Percentiles rank a stretch among this genome's conserved stretches.
phyloP scores from a whole-genome alignment of 2,113 vertebrate species.

The Aplodontia rufa region DNA sequence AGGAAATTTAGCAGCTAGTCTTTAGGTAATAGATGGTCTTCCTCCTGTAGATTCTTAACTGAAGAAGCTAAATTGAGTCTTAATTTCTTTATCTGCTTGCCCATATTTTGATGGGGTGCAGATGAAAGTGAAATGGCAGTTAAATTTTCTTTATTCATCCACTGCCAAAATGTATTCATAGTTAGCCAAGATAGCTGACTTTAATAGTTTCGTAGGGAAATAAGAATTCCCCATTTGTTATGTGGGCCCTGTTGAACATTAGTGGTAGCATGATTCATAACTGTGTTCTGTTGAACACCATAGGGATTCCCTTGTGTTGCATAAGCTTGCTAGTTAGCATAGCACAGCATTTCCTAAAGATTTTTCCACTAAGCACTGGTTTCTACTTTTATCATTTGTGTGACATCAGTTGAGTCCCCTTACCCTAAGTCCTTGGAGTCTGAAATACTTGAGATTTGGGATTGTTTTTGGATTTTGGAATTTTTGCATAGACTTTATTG shows the following conservation, averaged over 20 bases:
- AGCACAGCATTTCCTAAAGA: neutral
- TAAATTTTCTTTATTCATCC: slow-evolving; percentile 21
- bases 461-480: too few species aligned
- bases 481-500: neutral
- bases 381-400: neutral
- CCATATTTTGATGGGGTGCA: neutral
- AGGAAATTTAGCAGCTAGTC: neutral
- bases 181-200: neutral
- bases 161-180: neutral
- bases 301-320: neutral
- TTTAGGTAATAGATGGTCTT: neutral
- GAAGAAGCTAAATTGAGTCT: neutral
- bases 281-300: neutral
- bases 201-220: slow-evolving; percentile 11
- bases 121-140: neutral
- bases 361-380: neutral
- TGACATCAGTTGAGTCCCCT: neutral
- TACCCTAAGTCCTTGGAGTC: neutral
- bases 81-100: neutral
- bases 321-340: neutral
- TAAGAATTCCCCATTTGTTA: neutral
- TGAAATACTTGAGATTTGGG: neutral
- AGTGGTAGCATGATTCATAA: neutral
- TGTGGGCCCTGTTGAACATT: neutral
- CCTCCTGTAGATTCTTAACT: neutral